phyloP scores from a whole-genome alignment of 2,888 invertebrate species.

The Antheraea assamensis region DNA sequence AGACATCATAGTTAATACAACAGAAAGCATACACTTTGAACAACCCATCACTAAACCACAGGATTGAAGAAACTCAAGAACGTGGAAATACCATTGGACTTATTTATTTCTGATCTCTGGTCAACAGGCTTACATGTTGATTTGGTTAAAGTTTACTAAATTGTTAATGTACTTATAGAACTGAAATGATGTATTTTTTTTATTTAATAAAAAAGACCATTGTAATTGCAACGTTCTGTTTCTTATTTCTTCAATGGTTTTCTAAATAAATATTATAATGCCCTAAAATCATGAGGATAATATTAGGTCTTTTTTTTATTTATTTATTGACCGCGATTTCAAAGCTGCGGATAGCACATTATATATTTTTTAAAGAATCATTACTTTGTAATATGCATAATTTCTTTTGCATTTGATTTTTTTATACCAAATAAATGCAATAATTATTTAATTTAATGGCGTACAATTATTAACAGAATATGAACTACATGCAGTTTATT shows the following conservation, averaged over 20 bases:
- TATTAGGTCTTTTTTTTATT: not conserved
- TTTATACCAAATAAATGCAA: too few species aligned
- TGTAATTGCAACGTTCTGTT: conserved; percentile 48
- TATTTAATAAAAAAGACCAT: conserved; percentile 78
- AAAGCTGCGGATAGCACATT: not conserved
- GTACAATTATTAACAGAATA: too few species aligned
- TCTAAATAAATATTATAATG: not conserved
- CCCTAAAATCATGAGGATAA: not conserved
- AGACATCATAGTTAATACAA: conserved; percentile 36
- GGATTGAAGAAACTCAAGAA: conserved; percentile 11
- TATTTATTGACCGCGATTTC: not conserved
- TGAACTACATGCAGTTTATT: too few species aligned
- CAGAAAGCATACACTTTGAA: conserved; percentile 21
- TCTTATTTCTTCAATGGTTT: conserved; percentile 14
- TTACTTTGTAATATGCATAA: too few species aligned
- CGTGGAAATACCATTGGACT: conserved; percentile 44
- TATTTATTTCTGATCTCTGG: conserved; percentile 76
- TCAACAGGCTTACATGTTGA: conserved; percentile 71
- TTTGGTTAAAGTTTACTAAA: conserved; percentile 78
- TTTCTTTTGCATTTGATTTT: too few species aligned
- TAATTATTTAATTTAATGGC: too few species aligned
- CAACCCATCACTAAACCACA: conserved; percentile 28
- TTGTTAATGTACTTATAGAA: conserved; percentile 81
- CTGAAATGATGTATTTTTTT: conserved; percentile 79
- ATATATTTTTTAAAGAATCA: too few species aligned